These are phyloP conservation scores for Ptychodera flava DNA, from an alignment of 35 echinoderm and acorn worm species.

Conservation along the genomic window DNA sequence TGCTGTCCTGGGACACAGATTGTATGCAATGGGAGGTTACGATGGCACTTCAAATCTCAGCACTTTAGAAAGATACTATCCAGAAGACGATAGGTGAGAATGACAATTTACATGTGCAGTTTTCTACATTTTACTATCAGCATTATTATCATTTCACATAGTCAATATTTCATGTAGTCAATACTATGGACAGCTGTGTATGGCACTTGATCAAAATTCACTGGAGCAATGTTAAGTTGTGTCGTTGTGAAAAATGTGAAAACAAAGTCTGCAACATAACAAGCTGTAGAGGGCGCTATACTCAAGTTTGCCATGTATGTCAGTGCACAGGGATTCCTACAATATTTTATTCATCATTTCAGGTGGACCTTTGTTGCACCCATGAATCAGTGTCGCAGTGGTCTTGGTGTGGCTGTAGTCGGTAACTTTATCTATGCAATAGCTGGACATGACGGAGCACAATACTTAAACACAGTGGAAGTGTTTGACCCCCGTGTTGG, in stretches of 20 bases:
- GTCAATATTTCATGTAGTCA: no score
- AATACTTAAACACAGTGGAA: constrained; percentile 76
- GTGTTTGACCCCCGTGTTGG: constrained; percentile 46
- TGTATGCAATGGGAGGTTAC: constrained; percentile 73
- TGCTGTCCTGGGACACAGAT: constrained; percentile 47
- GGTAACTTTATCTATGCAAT: constrained; percentile 58
- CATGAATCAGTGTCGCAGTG: constrained; percentile 63
- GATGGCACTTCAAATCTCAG: constrained; percentile 65
- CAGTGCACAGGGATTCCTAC: no score
- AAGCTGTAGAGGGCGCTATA: no score
- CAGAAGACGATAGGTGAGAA: constrained; percentile 59
- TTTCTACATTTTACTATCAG: no score
- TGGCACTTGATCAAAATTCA: not conserved
- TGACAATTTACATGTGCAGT: no score
- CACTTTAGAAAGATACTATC: constrained; percentile 76
- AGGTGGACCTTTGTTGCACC: constrained; percentile 69
- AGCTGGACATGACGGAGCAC: constrained; percentile 64
- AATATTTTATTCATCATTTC: not conserved
- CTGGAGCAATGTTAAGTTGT: no score
- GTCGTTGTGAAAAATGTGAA: no score
- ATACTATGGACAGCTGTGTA: no score
- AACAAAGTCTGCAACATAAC: no score
- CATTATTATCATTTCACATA: no score
- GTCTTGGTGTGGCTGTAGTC: constrained; percentile 43
- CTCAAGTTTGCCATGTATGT: no score